Evolutionary conservation across 2,888 invertebrate genomes (phyloP), one percentile per base, ranked within the genome.

Genomic region (Drosophila formosana): DNA sequence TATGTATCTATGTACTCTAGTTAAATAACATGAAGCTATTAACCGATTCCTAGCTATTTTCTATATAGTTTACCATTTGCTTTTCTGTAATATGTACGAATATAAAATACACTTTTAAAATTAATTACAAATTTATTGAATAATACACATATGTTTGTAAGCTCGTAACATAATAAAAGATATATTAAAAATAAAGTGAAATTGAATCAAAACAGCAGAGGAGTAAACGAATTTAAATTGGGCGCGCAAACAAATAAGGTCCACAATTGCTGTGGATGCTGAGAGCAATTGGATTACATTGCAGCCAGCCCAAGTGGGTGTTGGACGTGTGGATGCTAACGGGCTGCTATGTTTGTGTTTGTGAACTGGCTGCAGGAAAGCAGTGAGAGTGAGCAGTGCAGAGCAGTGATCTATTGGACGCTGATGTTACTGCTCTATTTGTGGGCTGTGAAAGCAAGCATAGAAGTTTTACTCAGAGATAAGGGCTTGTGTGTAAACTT

Each of bases 11-110:
- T 23, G 11, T 34, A 25, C 23, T 32, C 41, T 53, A 53, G 53
- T 53, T 56, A 25, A 53, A 56, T 56, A 45, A 56, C 28, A 25
- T 30, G 34, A 47, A 47, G 26, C 11, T 47, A 57, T 47, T 47
- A 46, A 57, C 46, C 47, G 37, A 57, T 47, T 57, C 57, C 57
- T 57, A 57, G 47, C 57, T 57, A 47, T 46, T 57, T 57, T 46
- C 57, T 47, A 37, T 45, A 41, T 45, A 45, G 9, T 32, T 46
- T 57, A 37, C 37, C 46, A 28, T 43, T 55, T 41, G 26, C 7
- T 41, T 41, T 41, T 18, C 39, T 41, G 32, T 32, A 45, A 55
- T 26, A 13, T 56, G 45, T 47, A 57, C n/a, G 47, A 46, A 47
- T 47, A 47, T 37, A 43, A 32, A 56, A 56, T 13, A 45, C 30